Evolutionary conservation across 2,113 vertebrate genomes (phyloP).

Genomic region (Sinocyclocheilus anshuiensis): DNA sequence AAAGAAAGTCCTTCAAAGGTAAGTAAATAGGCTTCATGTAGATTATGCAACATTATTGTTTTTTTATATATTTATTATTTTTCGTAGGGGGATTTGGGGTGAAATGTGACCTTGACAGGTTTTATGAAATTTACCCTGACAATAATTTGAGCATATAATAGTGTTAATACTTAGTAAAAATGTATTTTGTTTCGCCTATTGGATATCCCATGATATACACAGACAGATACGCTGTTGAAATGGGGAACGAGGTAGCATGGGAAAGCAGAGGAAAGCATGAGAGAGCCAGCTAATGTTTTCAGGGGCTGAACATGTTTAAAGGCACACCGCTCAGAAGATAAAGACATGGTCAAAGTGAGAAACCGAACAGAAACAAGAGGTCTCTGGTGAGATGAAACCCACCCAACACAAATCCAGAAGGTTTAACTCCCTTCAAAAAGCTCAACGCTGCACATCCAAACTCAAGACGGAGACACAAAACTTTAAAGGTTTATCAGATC

Average conservation of each 20-base stretch:
- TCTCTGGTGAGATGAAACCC: background rate
- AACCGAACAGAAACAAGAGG: background rate
- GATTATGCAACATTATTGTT: too few species aligned
- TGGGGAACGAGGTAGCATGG: background rate
- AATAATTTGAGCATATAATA: background rate
- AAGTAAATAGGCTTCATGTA: too few species aligned
- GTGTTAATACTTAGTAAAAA: background rate
- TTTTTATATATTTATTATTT: too few species aligned
- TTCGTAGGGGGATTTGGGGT: too few species aligned
- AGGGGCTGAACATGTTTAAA: background rate
- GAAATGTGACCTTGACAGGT: too few species aligned
- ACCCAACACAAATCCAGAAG: background rate
- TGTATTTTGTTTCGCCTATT: conserved; percentile 56
- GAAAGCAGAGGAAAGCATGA: conserved; percentile 14
- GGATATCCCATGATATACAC: conserved; percentile 34
- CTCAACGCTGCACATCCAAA: background rate
- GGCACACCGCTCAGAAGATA: background rate
- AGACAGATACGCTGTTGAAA: background rate
- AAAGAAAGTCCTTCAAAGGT: too few species aligned
- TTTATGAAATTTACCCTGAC: background rate
- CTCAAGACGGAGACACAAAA: background rate
- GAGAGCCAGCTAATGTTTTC: conserved; percentile 1
- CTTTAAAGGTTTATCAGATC: background rate
- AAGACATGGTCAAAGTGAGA: background rate
- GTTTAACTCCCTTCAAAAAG: background rate